A percentile compares a stretch with the other conserved stretches of the same genome.
Conservation (phyloP, 2,888 invertebrate species). For the Andrena hattorfiana region DNA sequence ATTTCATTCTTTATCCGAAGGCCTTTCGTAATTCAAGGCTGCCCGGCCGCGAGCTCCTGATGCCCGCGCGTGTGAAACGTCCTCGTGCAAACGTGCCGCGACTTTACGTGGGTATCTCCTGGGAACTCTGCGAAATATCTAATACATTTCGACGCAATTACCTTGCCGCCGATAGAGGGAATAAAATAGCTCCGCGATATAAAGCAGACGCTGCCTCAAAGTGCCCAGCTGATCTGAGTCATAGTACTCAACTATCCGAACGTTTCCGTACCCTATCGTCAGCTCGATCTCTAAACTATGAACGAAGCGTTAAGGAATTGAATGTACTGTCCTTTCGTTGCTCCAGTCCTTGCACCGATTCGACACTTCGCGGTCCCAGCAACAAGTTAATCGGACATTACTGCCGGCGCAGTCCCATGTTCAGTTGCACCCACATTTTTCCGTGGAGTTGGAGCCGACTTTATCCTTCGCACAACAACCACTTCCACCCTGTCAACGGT, state of each 20-base stretch:
- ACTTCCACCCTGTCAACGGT: conserved; percentile 40
- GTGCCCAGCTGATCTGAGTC: neutral
- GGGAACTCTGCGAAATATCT: neutral
- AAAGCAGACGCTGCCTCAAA: neutral
- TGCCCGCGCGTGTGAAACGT: conserved; percentile 41
- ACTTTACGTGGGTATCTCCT: neutral
- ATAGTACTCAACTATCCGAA: neutral
- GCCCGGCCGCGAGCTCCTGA: conserved; percentile 6
- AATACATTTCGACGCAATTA: neutral
- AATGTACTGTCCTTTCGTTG: neutral
- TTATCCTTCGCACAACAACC: conserved; percentile 16
- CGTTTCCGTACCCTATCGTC: neutral
- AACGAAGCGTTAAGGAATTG: neutral
- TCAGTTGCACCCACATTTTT: conserved; percentile 8
- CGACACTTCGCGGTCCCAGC: too few species aligned
- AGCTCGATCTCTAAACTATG: neutral
- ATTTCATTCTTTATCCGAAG: conserved; percentile 74
- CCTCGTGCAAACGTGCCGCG: conserved; percentile 32
- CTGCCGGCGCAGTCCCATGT: conserved; percentile 1
- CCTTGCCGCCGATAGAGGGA: neutral
- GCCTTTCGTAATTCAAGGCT: conserved; percentile 71
- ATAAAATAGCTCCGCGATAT: neutral
- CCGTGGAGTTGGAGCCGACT: neutral
- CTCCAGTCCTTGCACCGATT: too few species aligned
- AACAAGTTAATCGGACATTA: neutral